Base-by-base conservation (phyloP, 2,113 vertebrate genomes). In the Cheirogaleus medius region DNA sequence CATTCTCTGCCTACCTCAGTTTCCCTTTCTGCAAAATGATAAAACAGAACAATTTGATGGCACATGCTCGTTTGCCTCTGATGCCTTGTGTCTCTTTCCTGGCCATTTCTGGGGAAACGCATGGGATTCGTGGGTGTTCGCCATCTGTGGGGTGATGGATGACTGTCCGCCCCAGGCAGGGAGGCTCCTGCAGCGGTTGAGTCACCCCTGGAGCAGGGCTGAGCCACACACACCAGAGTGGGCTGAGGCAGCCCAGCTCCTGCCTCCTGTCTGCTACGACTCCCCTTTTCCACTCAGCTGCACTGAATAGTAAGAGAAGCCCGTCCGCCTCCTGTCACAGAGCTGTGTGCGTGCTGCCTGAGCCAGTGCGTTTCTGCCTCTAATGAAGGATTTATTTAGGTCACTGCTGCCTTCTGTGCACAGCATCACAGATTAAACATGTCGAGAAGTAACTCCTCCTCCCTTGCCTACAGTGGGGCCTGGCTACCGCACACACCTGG, bases 311-410 rank as follows among this genome's bases (percentile, higher is more conserved):
- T 14, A n/a, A 0, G n/a, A 81, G 64, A 39, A 66, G 49, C 74
- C 76, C 84, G 13, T 44, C 93, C 23, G 1, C 93, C 80, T 91
- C 88, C 85, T 80, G 47, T 85, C 95, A 81, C 37, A 1, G 54
- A 78, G 66, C 69, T 94, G 56, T 1, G 15, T 4, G 0, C 6
- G 39, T 18, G 1, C 58, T 66, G 95, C 94, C 96, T 42, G 60
- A 17, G 87, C 77, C 60, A 27, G 54, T 34, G 44, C 6, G 68
- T 82, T 81, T 82, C 81, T 82, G 88, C 58, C 27, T 74, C 85
- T 93, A 78, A 83, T 87, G 96, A 96, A 93, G 94, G 95, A 94
- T 97, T 96, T 96, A 98, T 97, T 97, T 97, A 97, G 96, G 97
- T 97, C 98, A 95, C 78, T 3, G 25, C 93, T 63, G 89, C 95